A percentile compares a stretch with the other conserved stretches of the same genome.
These are phyloP conservation scores for Astreopora myriophthalma DNA, from an alignment of 64 coral and sea anemone species.

Conservation along the genomic window DNA sequence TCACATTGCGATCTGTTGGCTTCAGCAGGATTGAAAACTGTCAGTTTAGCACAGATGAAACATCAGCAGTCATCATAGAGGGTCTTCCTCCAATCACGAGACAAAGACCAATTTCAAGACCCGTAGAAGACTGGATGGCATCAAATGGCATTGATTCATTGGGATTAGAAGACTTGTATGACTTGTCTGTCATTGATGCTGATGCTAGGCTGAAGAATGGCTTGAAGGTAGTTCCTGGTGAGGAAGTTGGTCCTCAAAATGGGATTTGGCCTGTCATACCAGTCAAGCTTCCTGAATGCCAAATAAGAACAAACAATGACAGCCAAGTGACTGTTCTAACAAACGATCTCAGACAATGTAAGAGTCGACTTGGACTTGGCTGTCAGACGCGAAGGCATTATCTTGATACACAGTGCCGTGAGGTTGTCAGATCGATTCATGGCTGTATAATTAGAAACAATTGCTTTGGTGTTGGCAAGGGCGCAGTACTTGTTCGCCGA, in stretches of 20 bases:
- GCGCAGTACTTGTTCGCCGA: conserved; percentile 79
- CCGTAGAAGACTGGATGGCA: conserved; percentile 78
- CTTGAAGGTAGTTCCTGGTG: background rate
- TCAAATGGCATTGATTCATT: conserved; percentile 49
- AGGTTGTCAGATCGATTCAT: conserved; percentile 83
- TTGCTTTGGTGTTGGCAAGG: conserved; percentile 69
- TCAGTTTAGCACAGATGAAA: conserved; percentile 87
- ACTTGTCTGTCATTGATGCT: conserved; percentile 54
- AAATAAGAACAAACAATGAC: conserved; percentile 13
- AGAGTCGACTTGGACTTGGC: background rate
- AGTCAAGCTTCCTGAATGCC: conserved; percentile 1
- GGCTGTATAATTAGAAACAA: conserved; percentile 91
- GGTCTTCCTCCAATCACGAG: conserved; percentile 82
- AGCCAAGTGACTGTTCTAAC: conserved; percentile 69
- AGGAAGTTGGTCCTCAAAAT: background rate
- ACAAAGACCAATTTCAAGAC: conserved; percentile 72
- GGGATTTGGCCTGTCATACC: background rate
- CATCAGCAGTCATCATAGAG: conserved; percentile 86
- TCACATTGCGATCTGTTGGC: conserved; percentile 77
- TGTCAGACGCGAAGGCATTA: conserved; percentile 42
- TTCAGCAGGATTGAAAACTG: conserved; percentile 93
- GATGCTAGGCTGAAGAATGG: conserved; percentile 44
- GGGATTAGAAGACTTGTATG: conserved; percentile 86
- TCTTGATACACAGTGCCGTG: conserved; percentile 78
- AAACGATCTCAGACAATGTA: conserved; percentile 24